Conservation (phyloP, 2,797 vertebrate genomes). For the Mus minutoides region DNA sequence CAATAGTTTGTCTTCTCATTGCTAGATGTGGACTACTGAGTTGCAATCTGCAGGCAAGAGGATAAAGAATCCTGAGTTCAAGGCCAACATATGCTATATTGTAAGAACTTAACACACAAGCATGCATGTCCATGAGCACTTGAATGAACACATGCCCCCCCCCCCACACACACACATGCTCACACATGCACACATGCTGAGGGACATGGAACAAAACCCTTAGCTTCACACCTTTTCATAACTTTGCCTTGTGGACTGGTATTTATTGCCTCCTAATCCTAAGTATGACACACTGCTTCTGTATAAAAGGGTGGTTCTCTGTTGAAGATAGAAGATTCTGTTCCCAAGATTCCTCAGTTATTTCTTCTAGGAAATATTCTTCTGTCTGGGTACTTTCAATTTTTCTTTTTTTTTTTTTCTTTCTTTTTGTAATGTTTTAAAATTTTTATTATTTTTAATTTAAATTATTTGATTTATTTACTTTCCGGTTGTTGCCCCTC, state of each 20-base stretch:
- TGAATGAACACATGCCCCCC: no score
- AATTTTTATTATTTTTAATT: neutral
- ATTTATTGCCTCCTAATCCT: neutral
- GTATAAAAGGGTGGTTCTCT: neutral
- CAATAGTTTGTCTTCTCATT: neutral
- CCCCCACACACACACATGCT: neutral
- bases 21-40: neutral
- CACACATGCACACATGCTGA: neutral
- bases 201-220: neutral
- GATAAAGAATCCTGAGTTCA: neutral
- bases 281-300: neutral
- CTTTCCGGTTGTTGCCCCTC: neutral
- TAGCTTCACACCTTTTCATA: neutral
- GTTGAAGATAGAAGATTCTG: neutral
- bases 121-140: no score
- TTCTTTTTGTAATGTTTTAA: neutral
- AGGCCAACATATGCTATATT: neutral
- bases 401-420: neutral
- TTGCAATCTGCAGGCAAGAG: no score
- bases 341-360: neutral
- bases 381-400: neutral
- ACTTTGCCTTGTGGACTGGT: neutral
- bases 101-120: neutral
- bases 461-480: neutral
- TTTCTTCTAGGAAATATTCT: neutral